Percentiles rank a stretch among this genome's conserved stretches.
These are phyloP conservation scores for Biston betularia DNA, from an alignment of 2,888 invertebrate species.

Conservation along the genomic window DNA sequence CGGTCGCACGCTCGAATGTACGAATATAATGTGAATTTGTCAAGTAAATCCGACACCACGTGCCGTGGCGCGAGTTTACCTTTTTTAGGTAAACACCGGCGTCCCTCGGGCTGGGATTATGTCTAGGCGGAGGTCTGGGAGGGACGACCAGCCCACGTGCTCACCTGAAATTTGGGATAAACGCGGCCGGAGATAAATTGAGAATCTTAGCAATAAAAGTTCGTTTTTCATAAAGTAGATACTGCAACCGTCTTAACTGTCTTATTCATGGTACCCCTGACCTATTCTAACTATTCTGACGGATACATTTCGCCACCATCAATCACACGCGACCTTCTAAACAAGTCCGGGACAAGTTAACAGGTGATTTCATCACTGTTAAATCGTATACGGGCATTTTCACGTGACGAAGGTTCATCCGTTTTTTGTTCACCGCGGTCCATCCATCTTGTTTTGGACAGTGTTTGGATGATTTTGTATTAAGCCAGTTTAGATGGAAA, in stretches of 20 bases:
- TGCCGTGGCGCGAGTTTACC: conserved; percentile 67
- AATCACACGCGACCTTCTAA: conserved; percentile 53
- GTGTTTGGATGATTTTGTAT: conserved; percentile 37
- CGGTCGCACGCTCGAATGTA: conserved; percentile 64
- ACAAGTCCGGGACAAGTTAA: conserved; percentile 47
- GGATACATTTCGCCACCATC: conserved; percentile 56
- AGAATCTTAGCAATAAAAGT: conserved; percentile 61
- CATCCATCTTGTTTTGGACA: conserved; percentile 41
- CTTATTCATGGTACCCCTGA: conserved; percentile 26
- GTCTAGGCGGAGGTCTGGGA: conserved; percentile 48
- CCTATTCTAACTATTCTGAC: conserved; percentile 30
- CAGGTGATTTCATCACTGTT: conserved; percentile 56
- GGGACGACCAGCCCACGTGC: conserved; percentile 53
- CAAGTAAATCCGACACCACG: conserved; percentile 73
- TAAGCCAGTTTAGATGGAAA: conserved; percentile 26
- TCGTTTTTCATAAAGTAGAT: conserved; percentile 45
- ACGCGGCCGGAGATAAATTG: conserved; percentile 56
- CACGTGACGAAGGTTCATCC: conserved; percentile 53
- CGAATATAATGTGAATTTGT: conserved; percentile 76
- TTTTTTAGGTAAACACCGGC: conserved; percentile 67
- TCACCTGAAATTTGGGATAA: conserved; percentile 59
- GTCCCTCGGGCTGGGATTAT: conserved; percentile 62
- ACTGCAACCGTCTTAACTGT: conserved; percentile 34
- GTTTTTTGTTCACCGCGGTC: conserved; percentile 34
- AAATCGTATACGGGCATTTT: conserved; percentile 46